Conservation (phyloP, 1,140 invertebrate species). For the Arion vulgaris region DNA sequence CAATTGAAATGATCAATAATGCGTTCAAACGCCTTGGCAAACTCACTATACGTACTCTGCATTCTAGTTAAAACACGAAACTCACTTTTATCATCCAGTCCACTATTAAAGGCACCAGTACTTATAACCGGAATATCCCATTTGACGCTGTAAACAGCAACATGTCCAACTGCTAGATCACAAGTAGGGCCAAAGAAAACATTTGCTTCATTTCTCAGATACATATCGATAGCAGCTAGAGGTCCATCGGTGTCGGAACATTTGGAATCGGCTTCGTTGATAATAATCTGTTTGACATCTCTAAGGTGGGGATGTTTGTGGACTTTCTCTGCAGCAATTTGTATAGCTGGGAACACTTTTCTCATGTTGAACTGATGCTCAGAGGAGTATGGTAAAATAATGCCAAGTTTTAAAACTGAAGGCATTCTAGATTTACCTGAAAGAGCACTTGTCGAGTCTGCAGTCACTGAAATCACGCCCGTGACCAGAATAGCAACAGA, state of each 20-base stretch:
- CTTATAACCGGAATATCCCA: conserved; percentile 91
- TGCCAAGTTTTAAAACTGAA: not conserved
- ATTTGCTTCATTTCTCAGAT: conserved; percentile 72
- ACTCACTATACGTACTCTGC: not conserved
- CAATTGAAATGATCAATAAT: not conserved
- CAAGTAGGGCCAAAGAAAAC: conserved; percentile 92
- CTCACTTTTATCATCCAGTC: conserved; percentile 56
- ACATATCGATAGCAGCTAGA: conserved; percentile 10
- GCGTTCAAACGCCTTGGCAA: not conserved
- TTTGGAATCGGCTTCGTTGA: not conserved
- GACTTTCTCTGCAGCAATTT: not conserved
- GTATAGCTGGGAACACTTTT: not conserved
- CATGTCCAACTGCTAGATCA: conserved; percentile 91
- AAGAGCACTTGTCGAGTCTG: not conserved
- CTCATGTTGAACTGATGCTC: not conserved
- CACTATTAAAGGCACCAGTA: conserved; percentile 85
- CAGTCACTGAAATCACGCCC: not conserved
- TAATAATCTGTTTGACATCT: not conserved
- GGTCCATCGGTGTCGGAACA: not conserved
- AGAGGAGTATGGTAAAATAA: not conserved
- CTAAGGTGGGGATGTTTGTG: conserved; percentile 40
- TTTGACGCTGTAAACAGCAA: conserved; percentile 84
- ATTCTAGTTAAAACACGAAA: not conserved
- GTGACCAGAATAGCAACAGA: not conserved
- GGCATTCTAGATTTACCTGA: not conserved